phyloP scores from a whole-genome alignment of 23 tunicate genomes.

The Corella eumyota region DNA sequence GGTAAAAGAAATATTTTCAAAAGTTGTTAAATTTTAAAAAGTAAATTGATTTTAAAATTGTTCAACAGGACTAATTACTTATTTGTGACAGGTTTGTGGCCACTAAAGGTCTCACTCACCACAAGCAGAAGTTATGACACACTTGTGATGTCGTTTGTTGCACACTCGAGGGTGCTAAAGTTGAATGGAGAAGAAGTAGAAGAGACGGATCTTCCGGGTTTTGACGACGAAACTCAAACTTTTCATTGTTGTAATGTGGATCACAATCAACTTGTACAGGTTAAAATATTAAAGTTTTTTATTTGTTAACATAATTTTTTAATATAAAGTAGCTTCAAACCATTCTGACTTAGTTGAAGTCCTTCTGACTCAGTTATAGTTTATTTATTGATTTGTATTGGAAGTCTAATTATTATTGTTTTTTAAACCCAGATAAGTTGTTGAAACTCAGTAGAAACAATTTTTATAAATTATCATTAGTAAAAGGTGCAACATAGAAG shows the following conservation, averaged over 20 bases:
- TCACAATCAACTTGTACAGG: conserved; percentile 72
- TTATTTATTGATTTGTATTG: no score
- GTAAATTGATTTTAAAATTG: neutral
- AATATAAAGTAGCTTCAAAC: neutral
- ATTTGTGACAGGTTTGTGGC: conserved; percentile 57
- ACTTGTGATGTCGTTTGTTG: conserved; percentile 82
- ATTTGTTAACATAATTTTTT: neutral
- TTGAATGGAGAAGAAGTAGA: conserved; percentile 88
- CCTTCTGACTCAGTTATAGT: no score
- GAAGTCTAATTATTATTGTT: no score
- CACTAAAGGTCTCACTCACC: conserved; percentile 29
- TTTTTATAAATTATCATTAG: no score
- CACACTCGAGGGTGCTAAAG: conserved; percentile 68
- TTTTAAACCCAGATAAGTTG: no score
- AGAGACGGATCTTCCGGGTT: conserved; percentile 78
- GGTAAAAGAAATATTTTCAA: no score
- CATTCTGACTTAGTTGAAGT: no score
- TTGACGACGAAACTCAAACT: conserved; percentile 68
- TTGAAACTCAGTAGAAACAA: no score
- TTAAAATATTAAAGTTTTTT: neutral
- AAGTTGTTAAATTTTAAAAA: neutral
- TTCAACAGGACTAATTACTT: neutral
- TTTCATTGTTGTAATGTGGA: conserved; percentile 62
- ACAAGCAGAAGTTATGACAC: conserved; percentile 58
- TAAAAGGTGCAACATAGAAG: no score